phyloP scores from a whole-genome alignment of 2,888 invertebrate genomes.

The Drosophila leonis region DNA sequence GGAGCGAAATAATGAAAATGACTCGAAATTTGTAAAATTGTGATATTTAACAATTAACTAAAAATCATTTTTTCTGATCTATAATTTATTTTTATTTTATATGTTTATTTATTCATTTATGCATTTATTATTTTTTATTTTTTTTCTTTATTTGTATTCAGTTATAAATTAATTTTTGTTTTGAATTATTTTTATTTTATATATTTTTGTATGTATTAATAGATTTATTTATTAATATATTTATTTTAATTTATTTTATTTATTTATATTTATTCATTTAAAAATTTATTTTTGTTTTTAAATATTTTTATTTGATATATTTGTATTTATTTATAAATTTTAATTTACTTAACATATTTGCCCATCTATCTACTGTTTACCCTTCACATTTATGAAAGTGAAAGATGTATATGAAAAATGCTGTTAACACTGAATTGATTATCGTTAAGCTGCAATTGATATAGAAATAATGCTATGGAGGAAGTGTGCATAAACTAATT shows the following conservation, averaged over 20 bases:
- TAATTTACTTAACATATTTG: background rate
- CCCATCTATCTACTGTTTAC: background rate
- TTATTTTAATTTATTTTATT: background rate
- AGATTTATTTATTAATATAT: background rate
- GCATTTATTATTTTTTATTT: too few species aligned
- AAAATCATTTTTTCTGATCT: too few species aligned
- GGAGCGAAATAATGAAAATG: too few species aligned
- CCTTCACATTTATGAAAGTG: background rate
- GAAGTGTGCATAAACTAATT: conserved; percentile 14
- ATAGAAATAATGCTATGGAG: conserved; percentile 27
- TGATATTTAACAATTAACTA: too few species aligned
- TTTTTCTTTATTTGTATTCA: too few species aligned
- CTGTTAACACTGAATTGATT: conserved; percentile 24
- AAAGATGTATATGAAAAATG: conserved; percentile 32
- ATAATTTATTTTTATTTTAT: too few species aligned
- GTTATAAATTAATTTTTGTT: too few species aligned
- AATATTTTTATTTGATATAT: background rate
- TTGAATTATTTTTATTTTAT: too few species aligned
- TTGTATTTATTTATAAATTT: too few species aligned
- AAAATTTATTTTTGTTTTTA: background rate
- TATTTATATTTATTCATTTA: background rate
- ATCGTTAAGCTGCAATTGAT: conserved; percentile 20
- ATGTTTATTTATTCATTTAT: too few species aligned
- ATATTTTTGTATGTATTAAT: too few species aligned
- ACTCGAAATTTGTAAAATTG: too few species aligned